Base-by-base conservation (phyloP, 2,797 vertebrate genomes). In the Enteromius unitaeniatus region DNA sequence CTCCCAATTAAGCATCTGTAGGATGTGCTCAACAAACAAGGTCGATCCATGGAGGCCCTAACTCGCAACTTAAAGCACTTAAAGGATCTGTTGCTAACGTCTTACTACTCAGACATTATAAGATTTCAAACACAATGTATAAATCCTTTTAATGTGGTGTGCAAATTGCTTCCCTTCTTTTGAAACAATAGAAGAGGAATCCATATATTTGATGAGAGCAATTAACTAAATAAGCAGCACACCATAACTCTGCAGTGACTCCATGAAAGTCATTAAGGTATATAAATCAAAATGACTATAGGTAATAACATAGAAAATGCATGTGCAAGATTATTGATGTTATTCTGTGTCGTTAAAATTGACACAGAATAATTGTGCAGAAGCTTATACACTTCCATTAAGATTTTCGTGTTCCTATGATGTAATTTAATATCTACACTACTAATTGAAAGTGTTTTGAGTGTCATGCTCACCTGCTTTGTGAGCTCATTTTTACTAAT, bases 171-270 rank as follows among this genome's bases (percentile, higher is more conserved):
- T 14, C 0, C 7, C 62, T 64, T 75, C 75, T 67, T 21, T 31
- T 69, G 51, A 85, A 81, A 79, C 73, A 75, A 81, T 75, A 83
- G 53, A 65, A 53, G 49, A 5, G 7, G 47, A 62, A 84, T 77
- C 75, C 69, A 83, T 86, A 80, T 26, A 79, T 77, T 82, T 84
- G 7, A 34, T 37, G 10, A 73, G 53, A 64, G 79, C 82, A 80
- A 83, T 87, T 87, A 84, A 21, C 69, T 82, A 87, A 84, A 86
- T 86, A 72, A 82, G 64, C n/a, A 70, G 34, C 15, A 37, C 6
- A 42, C 64, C 15, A 65, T 84, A 85, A 85, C 37, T 85, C 86
- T 82, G 40, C 31, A 5, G 23, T 23, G 34, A 69, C 49, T 78
- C 21, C 45, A 72, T 75, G 70, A 82, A 87, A 72, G 55, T 69